These are phyloP conservation scores for Gryllus bimaculatus DNA, from an alignment of 1,140 invertebrate species.

Conservation along the genomic window DNA sequence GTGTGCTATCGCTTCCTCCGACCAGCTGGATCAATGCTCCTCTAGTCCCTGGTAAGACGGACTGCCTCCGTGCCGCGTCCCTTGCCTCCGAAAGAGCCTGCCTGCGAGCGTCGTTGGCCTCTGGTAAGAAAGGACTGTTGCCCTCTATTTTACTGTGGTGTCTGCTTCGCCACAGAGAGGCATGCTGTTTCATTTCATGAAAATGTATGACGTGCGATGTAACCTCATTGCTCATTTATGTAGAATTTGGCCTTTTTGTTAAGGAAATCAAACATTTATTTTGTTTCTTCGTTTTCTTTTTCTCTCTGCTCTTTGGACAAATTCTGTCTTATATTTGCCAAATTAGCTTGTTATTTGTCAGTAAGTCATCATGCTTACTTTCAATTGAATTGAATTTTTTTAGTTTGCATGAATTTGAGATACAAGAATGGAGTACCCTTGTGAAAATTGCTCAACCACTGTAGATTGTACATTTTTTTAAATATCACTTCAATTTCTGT, in stretches of 20 bases:
- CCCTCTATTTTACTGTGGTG: not conserved
- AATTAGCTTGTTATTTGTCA: too few species aligned
- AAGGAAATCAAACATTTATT: not conserved
- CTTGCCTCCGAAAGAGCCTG: not conserved
- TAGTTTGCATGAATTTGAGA: too few species aligned
- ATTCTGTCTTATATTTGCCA: too few species aligned
- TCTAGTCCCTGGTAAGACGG: slow-evolving; percentile 11
- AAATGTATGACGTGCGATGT: not conserved
- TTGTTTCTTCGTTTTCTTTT: not conserved
- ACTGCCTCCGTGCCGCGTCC: not conserved
- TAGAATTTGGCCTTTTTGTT: not conserved
- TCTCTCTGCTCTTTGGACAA: too few species aligned
- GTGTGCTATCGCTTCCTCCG: slow-evolving; percentile 24
- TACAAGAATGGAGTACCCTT: too few species aligned
- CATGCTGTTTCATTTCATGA: not conserved
- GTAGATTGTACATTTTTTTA: too few species aligned
- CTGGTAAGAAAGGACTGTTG: slow-evolving; percentile 3
- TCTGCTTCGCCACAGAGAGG: not conserved
- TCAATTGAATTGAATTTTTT: too few species aligned
- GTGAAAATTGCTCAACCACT: too few species aligned
- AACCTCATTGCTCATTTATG: slow-evolving; percentile 1
- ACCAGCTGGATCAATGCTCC: slow-evolving; percentile 18
- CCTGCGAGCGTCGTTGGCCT: not conserved
- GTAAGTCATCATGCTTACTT: too few species aligned
- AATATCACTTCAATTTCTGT: too few species aligned